Evolutionary conservation across 2,888 invertebrate genomes (phyloP), one percentile per base, ranked within the genome.

Genomic region (Phyto melanocephala): DNA sequence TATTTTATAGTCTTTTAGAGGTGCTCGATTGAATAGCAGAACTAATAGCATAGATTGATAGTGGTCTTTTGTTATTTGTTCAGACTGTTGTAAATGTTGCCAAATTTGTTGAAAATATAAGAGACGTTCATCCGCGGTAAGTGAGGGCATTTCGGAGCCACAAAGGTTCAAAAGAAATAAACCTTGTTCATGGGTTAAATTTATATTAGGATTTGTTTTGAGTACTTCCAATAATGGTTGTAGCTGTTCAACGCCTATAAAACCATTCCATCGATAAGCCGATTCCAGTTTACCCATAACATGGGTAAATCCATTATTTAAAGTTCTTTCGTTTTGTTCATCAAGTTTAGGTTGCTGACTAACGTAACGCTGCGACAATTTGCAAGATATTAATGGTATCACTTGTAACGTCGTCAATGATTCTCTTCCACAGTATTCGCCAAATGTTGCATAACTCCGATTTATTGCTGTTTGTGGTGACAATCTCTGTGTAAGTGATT

Each of bases 21-120:
- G 88, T 91, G 94, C 92, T 62, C 91, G 89, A 86, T 95, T 95
- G 10, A 93, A 93, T n/a, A 92, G 92, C 85, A 94, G 93, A 1
- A 93, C 92, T 85, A 92, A 90, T 0, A 95, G 89, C 45, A 94
- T 89, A 10, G 93, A 92, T 86, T 94, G 92, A 84, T 93, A 94
- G 67, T 89, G 88, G 1, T 85, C 77, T 47, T 86, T 72, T 1
- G 78, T 87, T 1, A 89, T 86, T 54, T 85, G 84, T 81, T 93
- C 47, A 5, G 79, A 68, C 2, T 75, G 71, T 1, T 90, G 89
- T 17, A 94, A 87, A 42, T 92, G 90, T 22, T 90, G 87, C 93
- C 94, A 94, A n/a, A 94, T 87, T 74, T 92, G 89, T 82, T 92
- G 91, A 17, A 93, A 92, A 7, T 94, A 87, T 56, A 88, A 85